These are phyloP conservation scores for Tricholauxania praeusta DNA, from an alignment of 2,888 invertebrate species.

Conservation along the genomic window DNA sequence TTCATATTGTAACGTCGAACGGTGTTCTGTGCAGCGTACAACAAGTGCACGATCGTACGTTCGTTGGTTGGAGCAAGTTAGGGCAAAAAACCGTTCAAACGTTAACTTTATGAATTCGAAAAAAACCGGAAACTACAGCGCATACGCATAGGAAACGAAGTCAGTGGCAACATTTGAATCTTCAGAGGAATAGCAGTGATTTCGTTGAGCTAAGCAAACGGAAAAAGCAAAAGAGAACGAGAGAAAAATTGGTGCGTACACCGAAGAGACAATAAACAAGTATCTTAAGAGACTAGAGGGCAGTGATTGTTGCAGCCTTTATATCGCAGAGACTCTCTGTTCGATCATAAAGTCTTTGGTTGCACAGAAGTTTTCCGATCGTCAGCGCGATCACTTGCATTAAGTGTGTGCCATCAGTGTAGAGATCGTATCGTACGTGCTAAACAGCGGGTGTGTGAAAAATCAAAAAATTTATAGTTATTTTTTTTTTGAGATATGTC, in stretches of 20 bases:
- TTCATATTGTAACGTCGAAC: conserved; percentile 2
- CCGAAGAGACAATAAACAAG: conserved; percentile 4
- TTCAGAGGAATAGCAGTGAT: neutral
- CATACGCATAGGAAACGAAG: neutral
- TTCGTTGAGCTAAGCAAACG: neutral
- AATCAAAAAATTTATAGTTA: too few species aligned
- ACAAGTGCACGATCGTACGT: neutral
- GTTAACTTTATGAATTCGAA: too few species aligned
- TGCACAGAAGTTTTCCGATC: conserved; percentile 22
- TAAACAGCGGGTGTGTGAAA: too few species aligned
- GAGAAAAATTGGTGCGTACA: neutral
- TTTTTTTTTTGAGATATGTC: too few species aligned
- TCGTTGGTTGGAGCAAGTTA: neutral
- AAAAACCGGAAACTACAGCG: neutral
- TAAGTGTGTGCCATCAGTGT: neutral
- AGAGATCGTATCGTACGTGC: too few species aligned
- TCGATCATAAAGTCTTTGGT: neutral
- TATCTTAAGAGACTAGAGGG: neutral
- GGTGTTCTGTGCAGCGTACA: neutral
- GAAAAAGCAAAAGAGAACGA: neutral
- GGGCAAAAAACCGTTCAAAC: neutral
- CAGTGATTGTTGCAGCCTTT: neutral
- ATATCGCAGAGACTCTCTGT: neutral
- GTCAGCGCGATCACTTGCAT: conserved; percentile 16
- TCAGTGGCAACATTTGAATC: too few species aligned